A percentile compares a stretch with the other conserved stretches of the same genome.
Evolutionary conservation across 2,888 invertebrate species (phyloP).

Genomic region (Rutpela maculata): DNA sequence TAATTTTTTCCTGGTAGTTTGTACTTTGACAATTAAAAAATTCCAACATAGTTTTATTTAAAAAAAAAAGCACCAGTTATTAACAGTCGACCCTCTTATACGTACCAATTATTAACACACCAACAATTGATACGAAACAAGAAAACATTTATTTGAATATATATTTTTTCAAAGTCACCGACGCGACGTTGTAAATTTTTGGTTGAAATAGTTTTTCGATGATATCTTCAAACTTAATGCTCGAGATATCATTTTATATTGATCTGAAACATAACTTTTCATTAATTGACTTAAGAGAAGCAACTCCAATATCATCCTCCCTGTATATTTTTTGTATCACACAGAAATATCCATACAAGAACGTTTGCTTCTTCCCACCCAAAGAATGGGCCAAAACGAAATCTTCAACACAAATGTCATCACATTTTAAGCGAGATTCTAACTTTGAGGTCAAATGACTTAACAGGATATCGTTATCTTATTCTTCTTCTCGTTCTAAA

Average conservation of each 20-base stretch:
- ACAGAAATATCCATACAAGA: background rate
- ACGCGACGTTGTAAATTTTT: background rate
- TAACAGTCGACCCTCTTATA: too few relatives aligned
- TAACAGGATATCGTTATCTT: background rate
- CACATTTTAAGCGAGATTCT: background rate
- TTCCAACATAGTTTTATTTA: too few relatives aligned
- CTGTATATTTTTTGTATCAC: background rate
- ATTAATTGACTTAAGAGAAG: background rate
- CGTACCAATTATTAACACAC: too few relatives aligned
- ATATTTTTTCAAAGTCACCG: background rate
- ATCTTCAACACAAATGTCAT: constrained; percentile 20
- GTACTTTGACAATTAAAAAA: too few relatives aligned
- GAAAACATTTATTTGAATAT: too few relatives aligned
- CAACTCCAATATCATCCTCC: background rate
- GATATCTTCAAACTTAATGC: background rate
- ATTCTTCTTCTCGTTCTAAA: background rate
- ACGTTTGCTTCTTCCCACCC: background rate
- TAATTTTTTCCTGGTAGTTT: too few relatives aligned
- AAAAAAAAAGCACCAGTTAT: too few relatives aligned
- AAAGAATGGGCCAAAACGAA: constrained; percentile 28
- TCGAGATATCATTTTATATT: background rate
- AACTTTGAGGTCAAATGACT: background rate
- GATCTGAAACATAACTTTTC: background rate
- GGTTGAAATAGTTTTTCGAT: background rate
- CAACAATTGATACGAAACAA: too few relatives aligned